Evolutionary conservation across 2,888 invertebrate species (phyloP), one percentile per base, ranked within the genome.

Genomic region (Drosophila diplacantha): DNA sequence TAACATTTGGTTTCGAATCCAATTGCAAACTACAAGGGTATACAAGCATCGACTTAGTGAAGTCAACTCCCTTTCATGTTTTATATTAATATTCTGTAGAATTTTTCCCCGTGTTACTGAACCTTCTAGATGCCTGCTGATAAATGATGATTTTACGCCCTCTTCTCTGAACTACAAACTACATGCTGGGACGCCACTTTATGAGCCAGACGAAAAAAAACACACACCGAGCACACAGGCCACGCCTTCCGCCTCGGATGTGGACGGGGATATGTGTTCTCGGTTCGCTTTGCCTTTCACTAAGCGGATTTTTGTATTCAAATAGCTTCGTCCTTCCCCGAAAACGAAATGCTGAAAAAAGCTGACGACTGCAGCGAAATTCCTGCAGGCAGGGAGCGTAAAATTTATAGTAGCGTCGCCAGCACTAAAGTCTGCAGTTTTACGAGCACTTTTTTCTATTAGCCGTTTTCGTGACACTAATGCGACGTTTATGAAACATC

Each of bases 401-500:
- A 44, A 64, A 66, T 61, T 52, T 56, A 65, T 60, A 64, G 51
- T 58, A 58, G 44, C 31, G 18, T 66, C 66, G 63, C 62, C 44
- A 62, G 60, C 68, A 67, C 68, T 71, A 82, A 82, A 78, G 65
- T 74, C 78, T 77, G 81, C 78, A 74, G 50, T 73, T 78, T 83
- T 81, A 81, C 75, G 73, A 74, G 56, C 69, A 38, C 49, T 83
- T 72, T 44, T 72, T 61, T 55, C 39, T 46, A 18, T 43, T 43
- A 14, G 41, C 59, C 58, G 61, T 64, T 62, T 58, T 50, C 57
- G 46, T 73, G 84, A 83, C 82, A 76, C 74, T 81, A 81, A 81
- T 83, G 70, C 74, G 84, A 83, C 74, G 70, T 73, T 83, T 83
- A 79, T 83, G 72, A 81, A 83, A 83, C 57, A 79, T 70, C 69